A percentile compares a stretch with the other conserved stretches of the same genome.
phyloP scores from a whole-genome alignment of 1,140 invertebrate genomes.

The Atta texana region DNA sequence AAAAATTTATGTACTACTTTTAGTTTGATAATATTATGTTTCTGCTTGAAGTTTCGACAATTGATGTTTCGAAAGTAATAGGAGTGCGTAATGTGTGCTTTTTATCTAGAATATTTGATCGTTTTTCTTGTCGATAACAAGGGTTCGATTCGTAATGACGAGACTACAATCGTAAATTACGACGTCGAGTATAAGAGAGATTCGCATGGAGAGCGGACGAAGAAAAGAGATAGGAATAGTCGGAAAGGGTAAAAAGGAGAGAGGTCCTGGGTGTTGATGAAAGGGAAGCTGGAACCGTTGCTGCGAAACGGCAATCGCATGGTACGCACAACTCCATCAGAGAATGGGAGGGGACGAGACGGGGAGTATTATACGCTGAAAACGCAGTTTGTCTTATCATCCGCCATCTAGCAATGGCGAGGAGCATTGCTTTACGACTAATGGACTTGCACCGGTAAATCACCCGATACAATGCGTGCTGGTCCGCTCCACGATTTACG shows the following conservation, averaged over 20 bases:
- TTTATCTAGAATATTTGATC: constrained; percentile 26
- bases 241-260: neutral
- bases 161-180: constrained; percentile 79
- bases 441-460: constrained; percentile 82
- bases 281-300: constrained; percentile 72
- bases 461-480: constrained; percentile 76
- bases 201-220: constrained; percentile 7
- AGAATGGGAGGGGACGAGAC: neutral
- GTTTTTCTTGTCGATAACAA: constrained; percentile 62
- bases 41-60: neutral
- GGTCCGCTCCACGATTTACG: constrained; percentile 76
- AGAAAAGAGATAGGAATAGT: constrained; percentile 15
- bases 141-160: constrained; percentile 76
- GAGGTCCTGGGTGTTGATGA: constrained; percentile 70
- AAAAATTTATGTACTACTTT: neutral
- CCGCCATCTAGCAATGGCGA: constrained; percentile 76
- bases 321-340: constrained; percentile 20
- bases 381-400: constrained; percentile 79
- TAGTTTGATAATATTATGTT: neutral
- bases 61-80: neutral
- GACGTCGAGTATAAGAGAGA: constrained; percentile 69
- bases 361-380: constrained; percentile 69
- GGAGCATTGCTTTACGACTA: constrained; percentile 80
- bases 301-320: constrained; percentile 64
- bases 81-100: neutral